Evolutionary conservation across 2,797 vertebrate species (phyloP).

Genomic region (Parauchenoglanis ngamensis): DNA sequence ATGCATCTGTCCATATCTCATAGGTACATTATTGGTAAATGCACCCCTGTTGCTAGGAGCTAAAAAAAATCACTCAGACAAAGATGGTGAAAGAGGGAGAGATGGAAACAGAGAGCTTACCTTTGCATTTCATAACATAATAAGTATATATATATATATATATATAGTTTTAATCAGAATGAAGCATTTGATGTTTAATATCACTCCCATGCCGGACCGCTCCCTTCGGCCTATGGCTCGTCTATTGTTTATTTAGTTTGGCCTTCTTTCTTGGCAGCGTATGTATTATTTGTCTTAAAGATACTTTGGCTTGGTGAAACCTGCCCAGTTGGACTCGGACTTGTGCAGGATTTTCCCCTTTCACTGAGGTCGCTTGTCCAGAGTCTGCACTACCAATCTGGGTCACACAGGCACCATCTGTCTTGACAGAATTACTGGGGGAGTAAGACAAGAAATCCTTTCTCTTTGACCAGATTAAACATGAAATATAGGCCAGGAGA

Average conservation of each 20-base stretch:
- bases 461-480: constrained; percentile 63
- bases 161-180: constrained; percentile 46
- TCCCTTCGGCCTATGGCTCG: neutral
- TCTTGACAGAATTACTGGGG: constrained; percentile 79
- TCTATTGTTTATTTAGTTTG: constrained; percentile 41
- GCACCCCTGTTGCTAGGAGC: constrained; percentile 6
- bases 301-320: neutral
- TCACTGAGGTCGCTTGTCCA: constrained; percentile 31
- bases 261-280: neutral
- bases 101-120: neutral
- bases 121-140: too few species aligned
- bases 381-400: constrained; percentile 52
- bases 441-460: constrained; percentile 61
- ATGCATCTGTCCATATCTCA: constrained; percentile 34
- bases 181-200: constrained; percentile 47
- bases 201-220: constrained; percentile 1
- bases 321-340: constrained; percentile 28
- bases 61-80: neutral
- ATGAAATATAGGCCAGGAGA: constrained; percentile 57
- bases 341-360: constrained; percentile 35
- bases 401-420: constrained; percentile 71
- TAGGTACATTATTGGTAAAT: neutral
- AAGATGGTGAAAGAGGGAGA: neutral
- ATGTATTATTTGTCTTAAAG: neutral
- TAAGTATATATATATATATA: constrained; percentile 20